A percentile compares a stretch with the other conserved stretches of the same genome.
These are phyloP conservation scores for Piaya cayana DNA, from an alignment of 2,113 vertebrate genomes.

Conservation along the genomic window DNA sequence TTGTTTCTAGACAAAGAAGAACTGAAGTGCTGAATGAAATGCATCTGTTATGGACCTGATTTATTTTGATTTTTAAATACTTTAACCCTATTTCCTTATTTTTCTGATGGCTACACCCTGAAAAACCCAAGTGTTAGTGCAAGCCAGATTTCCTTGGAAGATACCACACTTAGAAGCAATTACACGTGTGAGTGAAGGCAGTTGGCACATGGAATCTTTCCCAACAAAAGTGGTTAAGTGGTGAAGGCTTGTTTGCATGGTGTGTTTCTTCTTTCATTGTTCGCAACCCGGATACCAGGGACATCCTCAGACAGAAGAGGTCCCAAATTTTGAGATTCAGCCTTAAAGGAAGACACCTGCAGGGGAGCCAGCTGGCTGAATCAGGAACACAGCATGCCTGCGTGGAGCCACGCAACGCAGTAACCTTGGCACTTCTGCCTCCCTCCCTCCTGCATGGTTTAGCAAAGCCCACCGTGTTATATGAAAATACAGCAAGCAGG, in stretches of 20 bases:
- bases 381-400: background rate
- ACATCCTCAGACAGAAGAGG: background rate
- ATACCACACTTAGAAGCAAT: background rate
- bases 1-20: slow-evolving; percentile 34
- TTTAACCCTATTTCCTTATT: slow-evolving; percentile 6
- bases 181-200: background rate
- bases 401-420: background rate
- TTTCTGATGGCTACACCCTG: background rate
- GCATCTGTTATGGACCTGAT: background rate
- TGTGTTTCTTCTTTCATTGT: background rate
- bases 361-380: background rate
- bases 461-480: background rate
- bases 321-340: background rate
- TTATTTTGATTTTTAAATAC: background rate
- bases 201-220: background rate
- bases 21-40: slow-evolving; percentile 14
- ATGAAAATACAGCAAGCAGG: background rate
- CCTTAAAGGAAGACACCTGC: background rate
- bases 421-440: background rate
- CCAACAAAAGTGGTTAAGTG: background rate
- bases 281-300: background rate
- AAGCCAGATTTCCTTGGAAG: slow-evolving; percentile 17
- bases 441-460: background rate
- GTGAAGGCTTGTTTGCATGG: background rate
- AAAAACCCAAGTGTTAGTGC: background rate